A percentile compares a stretch with the other conserved stretches of the same genome.
These are phyloP conservation scores for Drosophila sp. DNA, from an alignment of 1,140 invertebrate species.

Conservation along the genomic window DNA sequence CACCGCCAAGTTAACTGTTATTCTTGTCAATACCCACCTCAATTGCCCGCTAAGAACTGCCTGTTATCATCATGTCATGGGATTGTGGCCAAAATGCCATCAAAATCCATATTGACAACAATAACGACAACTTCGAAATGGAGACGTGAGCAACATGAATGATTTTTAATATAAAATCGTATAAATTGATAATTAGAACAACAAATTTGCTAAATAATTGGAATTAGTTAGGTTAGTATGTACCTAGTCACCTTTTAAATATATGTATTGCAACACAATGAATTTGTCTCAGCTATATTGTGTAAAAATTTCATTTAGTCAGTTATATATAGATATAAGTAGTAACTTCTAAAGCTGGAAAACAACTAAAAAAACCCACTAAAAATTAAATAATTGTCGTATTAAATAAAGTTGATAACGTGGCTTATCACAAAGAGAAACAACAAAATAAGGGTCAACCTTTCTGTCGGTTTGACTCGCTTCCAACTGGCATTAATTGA, in stretches of 20 bases:
- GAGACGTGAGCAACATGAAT: constrained; percentile 20
- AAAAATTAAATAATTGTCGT: constrained; percentile 52
- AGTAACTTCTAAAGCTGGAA: too few species aligned
- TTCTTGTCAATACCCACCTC: not conserved
- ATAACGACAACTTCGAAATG: constrained; percentile 4
- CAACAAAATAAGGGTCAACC: too few species aligned
- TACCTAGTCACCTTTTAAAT: too few species aligned
- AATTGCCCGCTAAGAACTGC: constrained; percentile 1
- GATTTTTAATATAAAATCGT: constrained; percentile 10
- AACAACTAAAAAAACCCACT: too few species aligned
- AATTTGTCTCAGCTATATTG: too few species aligned
- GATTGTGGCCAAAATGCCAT: constrained; percentile 12
- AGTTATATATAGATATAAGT: too few species aligned
- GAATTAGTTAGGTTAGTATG: too few species aligned
- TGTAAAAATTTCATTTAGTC: too few species aligned
- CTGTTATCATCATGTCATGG: constrained; percentile 32
- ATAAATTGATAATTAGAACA: too few species aligned
- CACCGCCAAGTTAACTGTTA: constrained; percentile 19
- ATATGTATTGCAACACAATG: too few species aligned
- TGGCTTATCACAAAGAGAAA: constrained; percentile 48
- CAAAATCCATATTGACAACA: constrained; percentile 1
- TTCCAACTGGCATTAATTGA: constrained; percentile 12
- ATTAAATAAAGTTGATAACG: constrained; percentile 68
- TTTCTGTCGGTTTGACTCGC: constrained; percentile 4
- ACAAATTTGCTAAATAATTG: too few species aligned